phyloP scores from a whole-genome alignment of 2,113 vertebrate species.

The Phalacrocorax brasilianus region DNA sequence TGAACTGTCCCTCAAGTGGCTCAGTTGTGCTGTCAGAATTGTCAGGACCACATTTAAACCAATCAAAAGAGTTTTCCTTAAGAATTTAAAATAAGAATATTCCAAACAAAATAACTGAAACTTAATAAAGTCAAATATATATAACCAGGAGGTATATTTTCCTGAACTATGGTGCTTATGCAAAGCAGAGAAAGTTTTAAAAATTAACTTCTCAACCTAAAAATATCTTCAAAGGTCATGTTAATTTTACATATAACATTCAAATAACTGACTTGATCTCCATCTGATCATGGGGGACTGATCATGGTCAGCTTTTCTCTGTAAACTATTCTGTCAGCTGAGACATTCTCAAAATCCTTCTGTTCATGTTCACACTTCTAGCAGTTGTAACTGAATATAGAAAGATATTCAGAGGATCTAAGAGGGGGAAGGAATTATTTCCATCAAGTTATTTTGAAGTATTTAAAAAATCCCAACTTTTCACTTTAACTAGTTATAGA shows the following conservation, averaged over 20 bases:
- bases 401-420: not conserved
- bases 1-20: not conserved
- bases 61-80: not conserved
- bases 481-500: not conserved
- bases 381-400: not conserved
- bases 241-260: conserved; percentile 5
- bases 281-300: conserved; percentile 6
- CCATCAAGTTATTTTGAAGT: not conserved
- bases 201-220: conserved; percentile 46
- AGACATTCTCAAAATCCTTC: not conserved
- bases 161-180: not conserved
- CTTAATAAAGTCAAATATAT: not conserved
- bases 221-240: conserved; percentile 54
- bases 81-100: not conserved
- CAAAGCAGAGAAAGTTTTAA: conserved; percentile 44
- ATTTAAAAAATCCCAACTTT: not conserved
- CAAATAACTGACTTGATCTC: conserved; percentile 6
- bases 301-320: not conserved
- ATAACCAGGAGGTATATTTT: not conserved
- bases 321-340: not conserved
- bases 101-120: not conserved
- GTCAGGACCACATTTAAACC: not conserved
- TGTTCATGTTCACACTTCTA: not conserved
- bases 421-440: not conserved
- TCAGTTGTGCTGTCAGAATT: not conserved